phyloP scores from a whole-genome alignment of 2,113 vertebrate species.

The Odontesthes bonariensis region DNA sequence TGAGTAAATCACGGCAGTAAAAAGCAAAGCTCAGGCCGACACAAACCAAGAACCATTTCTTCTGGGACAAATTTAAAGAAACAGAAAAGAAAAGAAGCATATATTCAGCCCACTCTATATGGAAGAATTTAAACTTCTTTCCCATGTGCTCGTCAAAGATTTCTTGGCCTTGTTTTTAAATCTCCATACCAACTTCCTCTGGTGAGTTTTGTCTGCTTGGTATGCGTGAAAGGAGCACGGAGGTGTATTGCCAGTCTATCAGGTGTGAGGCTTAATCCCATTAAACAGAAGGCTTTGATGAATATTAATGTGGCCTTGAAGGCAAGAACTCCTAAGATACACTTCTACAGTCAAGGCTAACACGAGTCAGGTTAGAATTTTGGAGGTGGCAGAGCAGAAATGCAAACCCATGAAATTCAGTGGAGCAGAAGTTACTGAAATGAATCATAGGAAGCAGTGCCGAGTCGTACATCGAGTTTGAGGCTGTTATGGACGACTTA shows the following conservation, averaged over 20 bases:
- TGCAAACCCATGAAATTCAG: slow-evolving; percentile 7
- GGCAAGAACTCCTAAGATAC: slow-evolving; percentile 48
- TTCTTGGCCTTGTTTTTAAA: slow-evolving; percentile 59
- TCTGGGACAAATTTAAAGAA: neutral
- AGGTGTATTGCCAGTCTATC: slow-evolving; percentile 50
- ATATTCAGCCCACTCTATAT: slow-evolving; percentile 34
- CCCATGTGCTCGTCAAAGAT: slow-evolving; percentile 1
- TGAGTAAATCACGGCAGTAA: no score
- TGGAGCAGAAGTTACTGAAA: slow-evolving; percentile 3
- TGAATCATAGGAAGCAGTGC: neutral
- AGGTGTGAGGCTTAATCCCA: slow-evolving; percentile 59
- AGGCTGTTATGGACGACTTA: neutral
- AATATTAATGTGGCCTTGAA: slow-evolving; percentile 72
- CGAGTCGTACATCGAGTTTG: neutral
- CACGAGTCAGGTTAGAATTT: slow-evolving; percentile 40
- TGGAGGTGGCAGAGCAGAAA: slow-evolving; percentile 6
- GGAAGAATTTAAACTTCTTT: slow-evolving; percentile 19
- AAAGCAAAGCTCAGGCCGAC: no score
- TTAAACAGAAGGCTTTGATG: slow-evolving; percentile 63
- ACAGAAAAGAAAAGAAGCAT: neutral
- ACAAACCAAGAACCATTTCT: no score
- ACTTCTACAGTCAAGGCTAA: slow-evolving; percentile 38
- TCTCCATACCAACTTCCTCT: slow-evolving; percentile 41
- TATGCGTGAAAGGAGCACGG: slow-evolving; percentile 57
- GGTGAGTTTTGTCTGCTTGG: slow-evolving; percentile 62